phyloP scores from a whole-genome alignment of 2,888 invertebrate species.

The Eurytoma californica region DNA sequence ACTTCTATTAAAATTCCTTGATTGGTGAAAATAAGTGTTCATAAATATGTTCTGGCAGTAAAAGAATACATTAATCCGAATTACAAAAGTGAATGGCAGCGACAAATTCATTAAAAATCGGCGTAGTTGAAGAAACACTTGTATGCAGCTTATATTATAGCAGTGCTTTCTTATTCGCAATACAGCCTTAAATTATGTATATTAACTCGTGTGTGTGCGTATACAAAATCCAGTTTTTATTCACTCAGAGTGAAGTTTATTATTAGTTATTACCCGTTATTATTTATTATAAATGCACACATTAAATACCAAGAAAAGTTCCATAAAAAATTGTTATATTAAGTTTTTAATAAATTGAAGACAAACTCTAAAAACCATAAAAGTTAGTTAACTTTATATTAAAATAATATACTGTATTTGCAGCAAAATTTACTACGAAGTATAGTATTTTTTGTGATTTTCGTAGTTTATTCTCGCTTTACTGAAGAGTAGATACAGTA shows the following conservation, averaged over 20 bases:
- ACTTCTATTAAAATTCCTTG: no score
- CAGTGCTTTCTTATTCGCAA: conserved; percentile 9
- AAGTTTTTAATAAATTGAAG: no score
- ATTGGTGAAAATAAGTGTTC: no score
- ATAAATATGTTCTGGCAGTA: no score
- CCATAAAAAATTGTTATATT: no score
- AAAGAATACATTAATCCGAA: no score
- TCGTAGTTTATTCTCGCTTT: no score
- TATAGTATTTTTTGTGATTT: no score
- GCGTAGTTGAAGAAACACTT: not conserved
- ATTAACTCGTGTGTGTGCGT: not conserved
- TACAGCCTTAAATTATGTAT: conserved; percentile 22
- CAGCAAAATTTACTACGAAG: not conserved
- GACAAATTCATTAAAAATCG: conserved; percentile 13
- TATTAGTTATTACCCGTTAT: not conserved
- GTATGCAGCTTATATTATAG: not conserved
- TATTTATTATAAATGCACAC: no score
- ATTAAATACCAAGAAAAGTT: no score
- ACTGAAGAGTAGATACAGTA: not conserved
- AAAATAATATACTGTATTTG: not conserved
- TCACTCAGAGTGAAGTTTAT: conserved; percentile 12
- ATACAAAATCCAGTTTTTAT: conserved; percentile 2
- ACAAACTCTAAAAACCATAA: not conserved
- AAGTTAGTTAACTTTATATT: not conserved
- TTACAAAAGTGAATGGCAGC: not conserved